phyloP scores from a whole-genome alignment of 1,140 invertebrate genomes.

The Drosophila oshimai region DNA sequence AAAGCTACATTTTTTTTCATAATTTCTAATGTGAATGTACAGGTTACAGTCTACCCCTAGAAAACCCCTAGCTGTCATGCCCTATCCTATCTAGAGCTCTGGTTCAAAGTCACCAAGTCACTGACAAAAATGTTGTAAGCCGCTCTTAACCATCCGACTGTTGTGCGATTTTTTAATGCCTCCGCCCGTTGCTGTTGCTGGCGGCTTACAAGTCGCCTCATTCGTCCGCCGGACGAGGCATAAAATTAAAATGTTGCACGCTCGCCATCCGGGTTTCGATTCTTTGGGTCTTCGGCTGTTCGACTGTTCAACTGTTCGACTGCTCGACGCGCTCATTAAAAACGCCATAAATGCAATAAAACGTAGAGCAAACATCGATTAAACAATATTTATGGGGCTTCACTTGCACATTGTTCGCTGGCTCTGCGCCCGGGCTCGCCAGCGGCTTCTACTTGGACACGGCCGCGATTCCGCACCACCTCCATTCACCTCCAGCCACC shows the following conservation, averaged over 20 bases:
- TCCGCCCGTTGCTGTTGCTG: conserved; percentile 21
- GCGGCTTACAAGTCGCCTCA: conserved; percentile 49
- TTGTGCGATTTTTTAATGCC: conserved; percentile 36
- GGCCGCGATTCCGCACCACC: conserved; percentile 44
- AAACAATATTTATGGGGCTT: conserved; percentile 83
- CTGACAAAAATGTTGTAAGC: conserved; percentile 80
- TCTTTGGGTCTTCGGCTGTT: neutral
- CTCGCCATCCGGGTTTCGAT: neutral
- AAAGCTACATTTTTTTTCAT: neutral
- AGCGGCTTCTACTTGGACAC: conserved; percentile 28
- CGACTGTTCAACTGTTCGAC: no score
- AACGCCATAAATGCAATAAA: conserved; percentile 83
- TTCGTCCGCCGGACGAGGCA: conserved; percentile 47
- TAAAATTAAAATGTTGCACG: conserved; percentile 82
- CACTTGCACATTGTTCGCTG: conserved; percentile 81
- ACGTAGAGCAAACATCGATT: conserved; percentile 83
- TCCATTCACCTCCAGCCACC: neutral
- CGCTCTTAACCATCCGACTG: conserved; percentile 15
- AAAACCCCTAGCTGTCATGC: conserved; percentile 1
- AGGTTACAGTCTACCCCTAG: conserved; percentile 1
- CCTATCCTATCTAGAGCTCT: conserved; percentile 13
- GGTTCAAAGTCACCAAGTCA: conserved; percentile 81
- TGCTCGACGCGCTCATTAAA: conserved; percentile 79
- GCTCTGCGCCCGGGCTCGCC: conserved; percentile 48
- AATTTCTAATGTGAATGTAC: neutral